Evolutionary conservation across 2,888 invertebrate genomes (phyloP), one percentile per base, ranked within the genome.

Genomic region (Melinopterus prodromus): DNA sequence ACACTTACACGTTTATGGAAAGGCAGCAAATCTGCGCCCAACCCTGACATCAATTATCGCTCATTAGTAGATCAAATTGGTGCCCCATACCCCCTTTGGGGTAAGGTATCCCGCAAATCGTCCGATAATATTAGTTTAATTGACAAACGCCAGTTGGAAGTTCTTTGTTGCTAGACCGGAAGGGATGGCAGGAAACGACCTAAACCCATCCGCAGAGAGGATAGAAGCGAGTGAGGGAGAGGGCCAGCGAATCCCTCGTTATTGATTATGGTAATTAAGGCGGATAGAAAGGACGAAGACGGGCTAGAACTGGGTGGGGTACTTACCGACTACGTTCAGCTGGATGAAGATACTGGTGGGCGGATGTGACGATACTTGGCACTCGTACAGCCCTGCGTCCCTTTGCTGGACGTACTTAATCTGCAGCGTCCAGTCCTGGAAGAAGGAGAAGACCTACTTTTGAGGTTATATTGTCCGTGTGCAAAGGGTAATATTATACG

Each of bases 361-460:
- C 82, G 97, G 97, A 91, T 97, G 96, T 75, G 96, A 96, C 38
- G 97, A 96, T 80, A 97, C 96, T 91, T 97, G 97, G 89, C 97
- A 97, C 90, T 97, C 96, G 90, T 97, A 97, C 85, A 95, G 90
- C 77, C 97, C 97, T 69, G 95, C 96, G 88, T 97, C 97, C 84
- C 96, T 92, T 85, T 93, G 92, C 89, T 97, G 96, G 78, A 97
- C 96, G 90, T 94, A 97, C 89, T 95, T 95, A 87, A 97, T 96
- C 92, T 97, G 96, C 82, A 97, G 90, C 82, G 97, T 96, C 97
- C 97, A 97, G 90, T 97, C 97, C 95, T 95, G 91, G 16, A 90
- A 88, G 81, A 86, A 85, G 80, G 84, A 83, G 78, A 84, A 83
- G 71, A 84, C 76, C 84, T 84, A 74, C 35, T 79, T 81, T 81